These are phyloP conservation scores for Sycophila texana DNA, from an alignment of 2,888 invertebrate species.

Conservation along the genomic window DNA sequence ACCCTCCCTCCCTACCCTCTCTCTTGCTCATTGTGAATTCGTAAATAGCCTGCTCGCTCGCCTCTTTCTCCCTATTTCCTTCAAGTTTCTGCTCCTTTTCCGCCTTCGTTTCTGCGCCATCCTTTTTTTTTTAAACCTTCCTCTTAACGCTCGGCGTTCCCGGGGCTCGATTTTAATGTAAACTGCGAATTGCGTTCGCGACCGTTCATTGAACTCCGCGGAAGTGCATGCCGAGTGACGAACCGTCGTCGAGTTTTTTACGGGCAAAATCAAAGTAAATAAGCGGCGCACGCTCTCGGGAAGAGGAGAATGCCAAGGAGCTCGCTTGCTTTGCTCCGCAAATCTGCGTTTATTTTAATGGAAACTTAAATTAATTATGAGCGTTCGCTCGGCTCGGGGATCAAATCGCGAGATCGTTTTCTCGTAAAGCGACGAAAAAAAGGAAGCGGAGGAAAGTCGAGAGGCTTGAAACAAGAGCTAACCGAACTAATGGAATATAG, in stretches of 20 bases:
- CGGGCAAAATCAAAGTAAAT: too few species aligned
- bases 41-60: conserved; percentile 43
- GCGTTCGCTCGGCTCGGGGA: background rate
- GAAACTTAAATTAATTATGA: conserved; percentile 21
- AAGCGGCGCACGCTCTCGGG: too few species aligned
- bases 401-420: conserved; percentile 16
- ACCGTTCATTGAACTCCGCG: conserved; percentile 6
- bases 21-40: conserved; percentile 49
- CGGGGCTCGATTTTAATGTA: conserved; percentile 33
- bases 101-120: background rate
- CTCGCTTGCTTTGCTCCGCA: too few species aligned
- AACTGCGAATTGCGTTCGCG: conserved; percentile 22
- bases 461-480: conserved; percentile 1
- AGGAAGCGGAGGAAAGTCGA: background rate
- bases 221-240: background rate
- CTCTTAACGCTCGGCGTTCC: background rate
- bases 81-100: background rate
- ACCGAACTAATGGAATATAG: conserved; percentile 32
- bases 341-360: conserved; percentile 5
- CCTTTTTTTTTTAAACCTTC: background rate
- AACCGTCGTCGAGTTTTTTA: background rate
- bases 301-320: too few species aligned
- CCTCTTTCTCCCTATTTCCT: background rate
- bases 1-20: conserved; percentile 25
- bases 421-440: background rate